Evolutionary conservation across 2,888 invertebrate genomes (phyloP), one percentile per base, ranked within the genome.

Genomic region (Achlya flavicornis): DNA sequence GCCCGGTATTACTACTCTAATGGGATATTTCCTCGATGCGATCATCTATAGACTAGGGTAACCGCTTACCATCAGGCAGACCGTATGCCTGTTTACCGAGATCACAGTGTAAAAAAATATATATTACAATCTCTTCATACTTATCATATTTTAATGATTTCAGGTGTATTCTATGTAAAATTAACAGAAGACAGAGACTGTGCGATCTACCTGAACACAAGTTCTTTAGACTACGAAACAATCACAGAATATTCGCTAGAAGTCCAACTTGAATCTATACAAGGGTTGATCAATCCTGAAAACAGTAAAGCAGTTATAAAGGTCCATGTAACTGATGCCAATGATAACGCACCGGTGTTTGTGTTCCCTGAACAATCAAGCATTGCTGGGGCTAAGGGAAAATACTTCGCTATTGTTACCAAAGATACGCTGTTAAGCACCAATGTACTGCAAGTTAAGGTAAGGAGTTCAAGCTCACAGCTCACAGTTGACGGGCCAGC

Each of bases 321-420:
- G 70, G 95, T 99, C 0, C 96, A 97, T 70, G 96, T 99, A 0
- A 93, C 95, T 0, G 98, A 99, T 85, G 96, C 97, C 0, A 99
- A 99, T 84, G 98, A 99, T 84, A 98, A 98, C 85, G 94, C 95
- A 0, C 98, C 99, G 0, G 94, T 95, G 74, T 99, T 98, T 83
- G 88, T 96, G 0, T 97, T 96, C 77, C 96, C 96, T 1, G 95
- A 95, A 14, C 88, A 93, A 63, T 90, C 91, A 0, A 91, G 94
- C 0, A 92, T 94, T 59, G 89, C 92, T 3, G 94, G 94, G 0
- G 95, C 95, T 12, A 95, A 95, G 62, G 95, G 95, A 63, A 96
- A 97, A 62, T 98, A 97, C 85, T 97, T 97, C 78, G 97, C 97
- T 0, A 97, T 98, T 0, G 95, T 98, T 2, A 95, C 97, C 0